These are phyloP conservation scores for Tympanuchus pallidicinctus DNA, from an alignment of 2,113 vertebrate genomes.

Conservation along the genomic window DNA sequence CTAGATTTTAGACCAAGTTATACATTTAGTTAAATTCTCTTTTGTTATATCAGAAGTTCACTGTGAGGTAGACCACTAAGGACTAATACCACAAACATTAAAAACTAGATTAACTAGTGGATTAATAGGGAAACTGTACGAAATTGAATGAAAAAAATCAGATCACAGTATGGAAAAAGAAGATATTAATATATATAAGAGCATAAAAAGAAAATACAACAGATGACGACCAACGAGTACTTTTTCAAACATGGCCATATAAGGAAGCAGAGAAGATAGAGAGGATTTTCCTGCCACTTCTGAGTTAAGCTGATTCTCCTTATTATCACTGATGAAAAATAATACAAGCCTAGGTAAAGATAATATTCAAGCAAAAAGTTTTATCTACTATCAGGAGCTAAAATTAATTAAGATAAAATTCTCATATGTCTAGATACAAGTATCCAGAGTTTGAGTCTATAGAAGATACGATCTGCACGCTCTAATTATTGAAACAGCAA, in stretches of 20 bases:
- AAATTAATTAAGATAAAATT: not conserved
- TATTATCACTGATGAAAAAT: not conserved
- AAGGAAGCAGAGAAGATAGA: not conserved
- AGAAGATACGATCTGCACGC: not conserved
- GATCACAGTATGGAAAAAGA: not conserved
- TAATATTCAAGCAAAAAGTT: not conserved
- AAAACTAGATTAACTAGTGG: not conserved
- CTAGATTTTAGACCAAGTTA: not conserved
- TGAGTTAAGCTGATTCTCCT: not conserved
- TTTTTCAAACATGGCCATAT: not conserved
- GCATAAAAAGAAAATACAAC: not conserved
- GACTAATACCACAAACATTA: not conserved
- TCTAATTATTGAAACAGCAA: not conserved
- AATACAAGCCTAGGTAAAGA: not conserved
- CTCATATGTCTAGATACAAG: not conserved
- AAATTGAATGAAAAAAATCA: not conserved
- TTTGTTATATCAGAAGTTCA: not conserved
- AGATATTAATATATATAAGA: accelerated
- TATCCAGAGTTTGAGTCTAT: not conserved
- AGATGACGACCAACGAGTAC: not conserved
- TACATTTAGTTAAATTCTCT: not conserved
- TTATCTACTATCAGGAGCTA: not conserved
- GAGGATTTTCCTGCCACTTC: not conserved
- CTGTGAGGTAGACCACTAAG: accelerated
- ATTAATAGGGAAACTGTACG: not conserved